A percentile compares a stretch with the other conserved stretches of the same genome.
These are phyloP conservation scores for Drosophila formosana DNA, from an alignment of 2,888 invertebrate genomes.

Conservation along the genomic window DNA sequence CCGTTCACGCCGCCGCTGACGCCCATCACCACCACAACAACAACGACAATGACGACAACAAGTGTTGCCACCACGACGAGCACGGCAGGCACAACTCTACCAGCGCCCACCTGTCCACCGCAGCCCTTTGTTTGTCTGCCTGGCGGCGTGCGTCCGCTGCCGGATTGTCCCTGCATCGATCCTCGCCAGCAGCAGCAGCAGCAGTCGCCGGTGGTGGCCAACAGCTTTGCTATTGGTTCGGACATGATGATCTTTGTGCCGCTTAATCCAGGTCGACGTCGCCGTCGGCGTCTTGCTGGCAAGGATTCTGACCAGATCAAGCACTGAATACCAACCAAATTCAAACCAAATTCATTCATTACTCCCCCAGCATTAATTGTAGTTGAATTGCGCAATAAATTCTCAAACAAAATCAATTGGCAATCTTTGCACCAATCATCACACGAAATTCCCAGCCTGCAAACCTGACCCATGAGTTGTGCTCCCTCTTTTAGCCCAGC, in stretches of 20 bases:
- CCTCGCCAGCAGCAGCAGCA: slow-evolving; percentile 64
- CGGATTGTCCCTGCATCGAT: slow-evolving; percentile 84
- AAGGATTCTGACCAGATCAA: slow-evolving; percentile 14
- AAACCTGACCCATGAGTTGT: slow-evolving; percentile 25
- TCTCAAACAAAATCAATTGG: slow-evolving; percentile 52
- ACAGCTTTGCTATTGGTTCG: slow-evolving; percentile 53
- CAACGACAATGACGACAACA: slow-evolving; percentile 38
- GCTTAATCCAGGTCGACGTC: slow-evolving; percentile 55
- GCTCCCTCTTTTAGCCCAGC: slow-evolving; percentile 70
- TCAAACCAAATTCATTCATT: slow-evolving; percentile 3
- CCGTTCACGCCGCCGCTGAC: slow-evolving; percentile 44
- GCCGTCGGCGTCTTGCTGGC: slow-evolving; percentile 62
- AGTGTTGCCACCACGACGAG: slow-evolving; percentile 28
- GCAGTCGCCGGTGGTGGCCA: slow-evolving; percentile 8
- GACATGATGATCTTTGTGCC: slow-evolving; percentile 80
- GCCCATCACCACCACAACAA: neutral
- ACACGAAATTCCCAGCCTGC: neutral
- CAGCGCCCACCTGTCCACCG: slow-evolving; percentile 65
- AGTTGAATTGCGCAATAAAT: slow-evolving; percentile 50
- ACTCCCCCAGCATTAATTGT: slow-evolving; percentile 16
- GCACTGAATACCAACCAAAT: neutral
- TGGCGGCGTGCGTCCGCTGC: slow-evolving; percentile 77
- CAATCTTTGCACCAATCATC: slow-evolving; percentile 23
- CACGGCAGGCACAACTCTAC: slow-evolving; percentile 40
- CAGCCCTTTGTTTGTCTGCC: slow-evolving; percentile 80